phyloP scores from a whole-genome alignment of 2,888 invertebrate genomes.

The Pheosia gnoma region DNA sequence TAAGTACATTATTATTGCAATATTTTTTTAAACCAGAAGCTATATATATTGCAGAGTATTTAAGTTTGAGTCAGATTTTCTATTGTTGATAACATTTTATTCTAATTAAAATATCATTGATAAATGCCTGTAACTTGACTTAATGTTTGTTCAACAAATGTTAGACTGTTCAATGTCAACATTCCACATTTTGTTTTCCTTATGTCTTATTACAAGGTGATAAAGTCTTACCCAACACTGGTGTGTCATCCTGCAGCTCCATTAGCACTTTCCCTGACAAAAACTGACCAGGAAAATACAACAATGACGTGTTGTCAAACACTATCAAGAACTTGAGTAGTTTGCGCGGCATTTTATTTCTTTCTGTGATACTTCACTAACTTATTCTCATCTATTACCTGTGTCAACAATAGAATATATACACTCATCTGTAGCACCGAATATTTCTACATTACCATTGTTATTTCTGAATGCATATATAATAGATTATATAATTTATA shows the following conservation, averaged over 20 bases:
- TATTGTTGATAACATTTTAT: too few relatives aligned
- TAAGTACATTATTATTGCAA: too few relatives aligned
- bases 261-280: slow-evolving; percentile 95
- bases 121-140: too few relatives aligned
- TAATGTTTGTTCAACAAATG: background rate
- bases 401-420: slow-evolving; percentile 8
- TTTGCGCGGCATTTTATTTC: slow-evolving; percentile 90
- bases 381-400: slow-evolving; percentile 17
- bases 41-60: too few relatives aligned
- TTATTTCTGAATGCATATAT: slow-evolving; percentile 34
- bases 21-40: too few relatives aligned
- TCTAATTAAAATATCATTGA: too few relatives aligned
- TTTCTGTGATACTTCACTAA: slow-evolving; percentile 9
- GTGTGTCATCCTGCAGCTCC: slow-evolving; percentile 96
- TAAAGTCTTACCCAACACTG: slow-evolving; percentile 88
- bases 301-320: slow-evolving; percentile 95
- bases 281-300: slow-evolving; percentile 97
- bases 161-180: slow-evolving; percentile 1
- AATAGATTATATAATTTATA: slow-evolving; percentile 35
- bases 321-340: slow-evolving; percentile 96
- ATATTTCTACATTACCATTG: slow-evolving; percentile 15
- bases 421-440: slow-evolving; percentile 7
- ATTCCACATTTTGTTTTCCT: background rate
- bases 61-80: too few relatives aligned
- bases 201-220: slow-evolving; percentile 2